These are phyloP conservation scores for Tragopan temminckii DNA, from an alignment of 2,797 vertebrate species.

Conservation along the genomic window DNA sequence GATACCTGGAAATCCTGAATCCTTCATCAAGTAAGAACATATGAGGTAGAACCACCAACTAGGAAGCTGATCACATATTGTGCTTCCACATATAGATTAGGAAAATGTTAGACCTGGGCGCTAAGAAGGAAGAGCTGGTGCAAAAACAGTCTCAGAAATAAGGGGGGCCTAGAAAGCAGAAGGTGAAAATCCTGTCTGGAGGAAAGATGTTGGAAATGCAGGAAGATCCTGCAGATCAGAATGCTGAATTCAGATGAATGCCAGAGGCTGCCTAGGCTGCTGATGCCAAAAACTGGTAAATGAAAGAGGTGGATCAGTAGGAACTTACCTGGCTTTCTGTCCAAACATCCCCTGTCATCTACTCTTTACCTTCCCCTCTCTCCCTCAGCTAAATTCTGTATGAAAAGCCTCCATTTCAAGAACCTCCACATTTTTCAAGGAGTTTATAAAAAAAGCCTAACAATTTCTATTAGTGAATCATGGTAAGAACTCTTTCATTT, in stretches of 20 bases:
- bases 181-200: not conserved
- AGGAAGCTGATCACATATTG: accelerated
- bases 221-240: not conserved
- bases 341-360: not conserved
- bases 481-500: not conserved
- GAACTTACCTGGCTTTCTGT: not conserved
- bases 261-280: not conserved
- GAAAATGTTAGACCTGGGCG: not conserved
- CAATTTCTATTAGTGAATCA: not conserved
- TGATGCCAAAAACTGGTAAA: not conserved
- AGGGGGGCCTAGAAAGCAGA: not conserved
- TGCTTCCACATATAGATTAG: not conserved
- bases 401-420: not conserved
- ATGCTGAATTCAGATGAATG: not conserved
- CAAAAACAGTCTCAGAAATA: not conserved
- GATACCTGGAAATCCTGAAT: not conserved
- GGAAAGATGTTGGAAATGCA: not conserved
- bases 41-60: not conserved
- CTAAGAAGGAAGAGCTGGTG: not conserved
- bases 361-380: not conserved
- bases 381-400: not conserved
- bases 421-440: not conserved
- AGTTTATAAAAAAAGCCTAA: not conserved
- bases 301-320: accelerated
- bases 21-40: not conserved